Percentiles rank a stretch among this genome's conserved stretches.
phyloP scores from a whole-genome alignment of 2,888 invertebrate genomes.

The Lucinisca nassula region DNA sequence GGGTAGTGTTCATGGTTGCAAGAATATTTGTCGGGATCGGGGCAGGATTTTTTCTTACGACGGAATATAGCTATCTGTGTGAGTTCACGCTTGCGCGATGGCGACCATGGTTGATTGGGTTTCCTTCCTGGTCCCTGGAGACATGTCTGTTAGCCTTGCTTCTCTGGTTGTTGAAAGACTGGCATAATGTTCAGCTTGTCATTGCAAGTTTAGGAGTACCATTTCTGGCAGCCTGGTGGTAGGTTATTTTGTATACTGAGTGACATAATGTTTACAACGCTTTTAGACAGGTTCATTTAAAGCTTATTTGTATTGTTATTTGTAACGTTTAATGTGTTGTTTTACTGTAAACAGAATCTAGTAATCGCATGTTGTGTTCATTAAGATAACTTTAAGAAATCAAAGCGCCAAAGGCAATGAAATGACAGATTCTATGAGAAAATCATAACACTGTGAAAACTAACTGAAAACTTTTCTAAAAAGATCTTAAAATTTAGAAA shows the following conservation, averaged over 20 bases:
- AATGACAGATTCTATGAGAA: too few relatives aligned
- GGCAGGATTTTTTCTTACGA: constrained; percentile 38
- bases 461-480: too few relatives aligned
- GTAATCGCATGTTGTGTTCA: too few relatives aligned
- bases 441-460: too few relatives aligned
- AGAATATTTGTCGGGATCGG: constrained; percentile 47
- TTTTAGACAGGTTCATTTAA: too few relatives aligned
- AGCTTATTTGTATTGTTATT: too few relatives aligned
- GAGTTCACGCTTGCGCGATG: constrained; percentile 54
- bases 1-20: constrained; percentile 46
- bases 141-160: constrained; percentile 26
- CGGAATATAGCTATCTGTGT: constrained; percentile 43
- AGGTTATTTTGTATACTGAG: constrained; percentile 8
- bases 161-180: constrained; percentile 37
- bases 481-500: too few relatives aligned
- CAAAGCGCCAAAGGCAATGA: too few relatives aligned
- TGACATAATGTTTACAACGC: too few relatives aligned
- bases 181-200: constrained; percentile 32
- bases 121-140: constrained; percentile 44
- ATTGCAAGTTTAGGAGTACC: not conserved
- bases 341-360: too few relatives aligned
- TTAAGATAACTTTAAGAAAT: too few relatives aligned
- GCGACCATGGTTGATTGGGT: constrained; percentile 46
- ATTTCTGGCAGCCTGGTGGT: constrained; percentile 35
- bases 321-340: too few relatives aligned